phyloP scores from a whole-genome alignment of 2,797 vertebrate species.

The Pseudomugil tenellus region DNA sequence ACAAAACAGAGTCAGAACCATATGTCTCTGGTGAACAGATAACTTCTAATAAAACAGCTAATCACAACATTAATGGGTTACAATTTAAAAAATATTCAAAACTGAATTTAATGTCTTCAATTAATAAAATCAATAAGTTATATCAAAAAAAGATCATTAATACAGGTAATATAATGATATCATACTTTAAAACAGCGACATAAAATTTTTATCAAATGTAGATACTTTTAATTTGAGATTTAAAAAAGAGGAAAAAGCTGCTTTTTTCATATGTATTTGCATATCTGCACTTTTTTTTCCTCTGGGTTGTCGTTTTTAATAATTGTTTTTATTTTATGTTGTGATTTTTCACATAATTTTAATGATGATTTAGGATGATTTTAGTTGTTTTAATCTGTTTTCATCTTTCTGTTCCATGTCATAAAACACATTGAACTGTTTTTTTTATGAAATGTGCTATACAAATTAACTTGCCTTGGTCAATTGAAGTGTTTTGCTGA shows the following conservation, averaged over 20 bases:
- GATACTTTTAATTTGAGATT: background rate
- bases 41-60: slow-evolving; percentile 54
- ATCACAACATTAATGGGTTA: slow-evolving; percentile 61
- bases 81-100: slow-evolving; percentile 57
- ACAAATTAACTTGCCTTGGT: no score
- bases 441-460: no score
- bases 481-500: no score
- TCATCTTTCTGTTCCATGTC: no score
- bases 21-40: slow-evolving; percentile 41
- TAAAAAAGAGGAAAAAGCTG: no score
- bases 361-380: no score
- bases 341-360: no score
- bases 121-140: slow-evolving; percentile 46
- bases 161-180: slow-evolving; percentile 42
- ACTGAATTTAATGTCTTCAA: slow-evolving; percentile 35
- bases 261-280: background rate
- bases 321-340: no score
- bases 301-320: no score
- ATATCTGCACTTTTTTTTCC: background rate
- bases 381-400: no score
- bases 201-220: background rate
- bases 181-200: slow-evolving; percentile 33
- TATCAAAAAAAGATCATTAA: slow-evolving; percentile 28
- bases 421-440: no score
- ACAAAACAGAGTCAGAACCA: slow-evolving; percentile 14